Evolutionary conservation across 2,113 vertebrate species (phyloP).

Genomic region (Laterallus jamaicensis): DNA sequence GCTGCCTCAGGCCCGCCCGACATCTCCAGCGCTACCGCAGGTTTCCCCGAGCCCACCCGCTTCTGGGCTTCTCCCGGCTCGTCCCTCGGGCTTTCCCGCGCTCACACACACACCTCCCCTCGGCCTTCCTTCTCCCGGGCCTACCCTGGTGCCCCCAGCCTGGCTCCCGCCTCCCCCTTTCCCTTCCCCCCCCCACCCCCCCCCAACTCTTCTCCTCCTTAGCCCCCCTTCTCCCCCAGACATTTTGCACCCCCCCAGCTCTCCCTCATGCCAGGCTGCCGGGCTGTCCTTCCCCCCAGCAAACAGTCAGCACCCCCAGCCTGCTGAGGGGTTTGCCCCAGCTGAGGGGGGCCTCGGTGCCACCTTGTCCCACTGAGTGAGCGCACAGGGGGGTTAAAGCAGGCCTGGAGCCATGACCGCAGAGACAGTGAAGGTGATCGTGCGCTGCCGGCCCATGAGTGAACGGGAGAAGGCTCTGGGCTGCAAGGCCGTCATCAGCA

Average conservation of each 20-base stretch:
- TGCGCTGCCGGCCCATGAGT: constrained; percentile 84
- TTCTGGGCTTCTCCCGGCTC: background rate
- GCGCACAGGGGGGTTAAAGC: too few relatives aligned
- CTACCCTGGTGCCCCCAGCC: background rate
- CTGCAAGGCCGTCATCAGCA: constrained; percentile 74
- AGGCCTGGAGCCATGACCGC: constrained; percentile 69
- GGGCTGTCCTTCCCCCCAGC: background rate
- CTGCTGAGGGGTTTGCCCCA: background rate
- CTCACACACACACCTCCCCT: too few relatives aligned
- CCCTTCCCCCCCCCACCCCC: too few relatives aligned
- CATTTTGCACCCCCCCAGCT: too few relatives aligned
- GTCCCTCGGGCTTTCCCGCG: background rate
- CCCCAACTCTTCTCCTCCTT: background rate
- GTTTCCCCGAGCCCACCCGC: accelerated
- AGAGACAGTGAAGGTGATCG: constrained; percentile 85
- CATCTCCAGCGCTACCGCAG: background rate
- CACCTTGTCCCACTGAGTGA: too few relatives aligned
- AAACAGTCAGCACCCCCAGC: background rate
- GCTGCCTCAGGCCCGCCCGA: background rate
- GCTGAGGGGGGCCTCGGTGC: too few relatives aligned
- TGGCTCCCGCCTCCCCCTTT: background rate
- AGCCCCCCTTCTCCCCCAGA: background rate
- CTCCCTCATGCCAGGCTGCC: accelerated
- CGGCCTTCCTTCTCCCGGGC: accelerated
- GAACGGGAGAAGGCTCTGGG: constrained; percentile 76